phyloP scores from a whole-genome alignment of 2,888 invertebrate species.

The Bombylius discolor region DNA sequence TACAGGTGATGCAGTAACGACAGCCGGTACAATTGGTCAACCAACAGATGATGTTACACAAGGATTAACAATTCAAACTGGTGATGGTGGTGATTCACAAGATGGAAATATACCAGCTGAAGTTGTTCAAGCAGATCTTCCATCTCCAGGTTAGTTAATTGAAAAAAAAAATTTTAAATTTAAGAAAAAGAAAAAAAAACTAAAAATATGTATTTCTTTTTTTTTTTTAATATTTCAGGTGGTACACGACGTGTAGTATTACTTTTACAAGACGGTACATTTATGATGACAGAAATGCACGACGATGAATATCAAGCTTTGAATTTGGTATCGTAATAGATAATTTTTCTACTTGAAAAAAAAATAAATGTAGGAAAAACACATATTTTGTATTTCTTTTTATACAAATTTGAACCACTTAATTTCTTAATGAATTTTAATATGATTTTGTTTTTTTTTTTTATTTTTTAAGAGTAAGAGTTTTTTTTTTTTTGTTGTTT shows the following conservation, averaged over 20 bases:
- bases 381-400: too few relatives aligned
- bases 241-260: slow-evolving; percentile 72
- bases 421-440: too few relatives aligned
- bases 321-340: slow-evolving; percentile 27
- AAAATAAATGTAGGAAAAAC: too few relatives aligned
- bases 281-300: slow-evolving; percentile 78
- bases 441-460: too few relatives aligned
- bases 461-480: too few relatives aligned
- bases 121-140: slow-evolving; percentile 70
- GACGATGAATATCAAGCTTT: slow-evolving; percentile 57
- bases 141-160: slow-evolving; percentile 55
- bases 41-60: slow-evolving; percentile 8
- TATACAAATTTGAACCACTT: too few relatives aligned
- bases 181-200: too few relatives aligned
- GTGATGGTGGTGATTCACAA: slow-evolving; percentile 37
- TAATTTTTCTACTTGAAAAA: too few relatives aligned
- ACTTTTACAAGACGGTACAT: slow-evolving; percentile 70
- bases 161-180: too few relatives aligned
- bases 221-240: slow-evolving; percentile 39
- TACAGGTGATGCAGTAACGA: slow-evolving; percentile 18
- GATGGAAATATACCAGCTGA: slow-evolving; percentile 74
- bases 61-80: slow-evolving; percentile 14
- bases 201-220: background rate
- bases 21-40: slow-evolving; percentile 16
- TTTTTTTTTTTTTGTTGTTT: too few relatives aligned